These are phyloP conservation scores for Eutolmus rufibarbis DNA, from an alignment of 2,888 invertebrate genomes.

Conservation along the genomic window DNA sequence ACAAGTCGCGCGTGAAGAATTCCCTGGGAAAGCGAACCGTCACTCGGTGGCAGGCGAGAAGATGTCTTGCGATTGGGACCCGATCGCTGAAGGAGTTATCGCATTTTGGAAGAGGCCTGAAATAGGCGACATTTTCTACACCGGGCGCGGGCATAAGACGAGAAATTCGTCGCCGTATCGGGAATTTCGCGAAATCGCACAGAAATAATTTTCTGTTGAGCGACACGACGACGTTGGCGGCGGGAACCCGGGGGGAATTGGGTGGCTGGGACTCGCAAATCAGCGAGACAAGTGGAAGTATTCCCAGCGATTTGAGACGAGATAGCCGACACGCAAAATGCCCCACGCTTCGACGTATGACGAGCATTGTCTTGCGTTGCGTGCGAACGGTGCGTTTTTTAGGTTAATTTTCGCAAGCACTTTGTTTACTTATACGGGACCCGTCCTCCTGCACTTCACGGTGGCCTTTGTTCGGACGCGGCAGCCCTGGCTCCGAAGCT, in stretches of 20 bases:
- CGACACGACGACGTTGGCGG: neutral
- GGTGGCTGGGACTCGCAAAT: neutral
- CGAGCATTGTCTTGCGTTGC: neutral
- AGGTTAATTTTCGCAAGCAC: neutral
- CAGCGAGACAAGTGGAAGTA: neutral
- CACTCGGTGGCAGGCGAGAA: neutral
- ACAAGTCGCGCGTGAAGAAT: constrained; percentile 14
- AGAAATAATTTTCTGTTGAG: neutral
- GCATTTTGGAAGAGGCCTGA: constrained; percentile 5
- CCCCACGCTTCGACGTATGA: neutral
- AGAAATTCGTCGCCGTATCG: neutral
- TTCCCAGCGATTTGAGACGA: neutral
- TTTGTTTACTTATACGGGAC: neutral
- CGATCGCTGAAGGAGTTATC: neutral
- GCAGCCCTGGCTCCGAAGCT: neutral
- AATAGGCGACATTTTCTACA: neutral
- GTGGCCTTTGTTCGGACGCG: neutral
- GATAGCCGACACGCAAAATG: neutral
- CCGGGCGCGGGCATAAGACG: neutral
- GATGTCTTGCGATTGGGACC: neutral
- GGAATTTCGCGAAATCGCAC: neutral
- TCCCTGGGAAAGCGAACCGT: constrained; percentile 1
- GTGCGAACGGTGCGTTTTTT: neutral
- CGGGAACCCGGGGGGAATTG: neutral
- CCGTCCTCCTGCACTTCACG: neutral